These are phyloP conservation scores for Linurgus olivaceus DNA, from an alignment of 2,797 vertebrate genomes.

Conservation along the genomic window DNA sequence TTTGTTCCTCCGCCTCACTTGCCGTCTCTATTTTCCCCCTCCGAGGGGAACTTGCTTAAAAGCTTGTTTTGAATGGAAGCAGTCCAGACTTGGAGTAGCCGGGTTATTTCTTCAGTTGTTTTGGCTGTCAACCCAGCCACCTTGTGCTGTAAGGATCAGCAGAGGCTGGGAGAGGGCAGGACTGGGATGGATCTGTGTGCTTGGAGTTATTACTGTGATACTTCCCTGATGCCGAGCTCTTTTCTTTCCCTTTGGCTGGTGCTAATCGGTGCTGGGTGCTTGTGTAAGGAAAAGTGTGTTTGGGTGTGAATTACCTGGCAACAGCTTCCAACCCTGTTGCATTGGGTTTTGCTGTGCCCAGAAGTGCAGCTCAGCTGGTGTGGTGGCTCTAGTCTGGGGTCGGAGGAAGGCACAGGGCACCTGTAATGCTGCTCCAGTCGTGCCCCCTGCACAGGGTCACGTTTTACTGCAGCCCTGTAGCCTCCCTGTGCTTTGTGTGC, in stretches of 20 bases:
- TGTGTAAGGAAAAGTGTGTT: not conserved
- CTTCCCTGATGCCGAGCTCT: not conserved
- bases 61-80: not conserved
- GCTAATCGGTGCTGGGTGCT: not conserved
- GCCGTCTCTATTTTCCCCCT: not conserved
- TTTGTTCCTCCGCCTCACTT: not conserved
- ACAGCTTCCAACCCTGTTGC: not conserved
- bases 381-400: not conserved
- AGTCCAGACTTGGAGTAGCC: not conserved
- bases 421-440: fast-evolving
- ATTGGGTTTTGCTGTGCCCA: not conserved
- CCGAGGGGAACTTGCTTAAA: not conserved
- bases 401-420: not conserved
- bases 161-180: not conserved
- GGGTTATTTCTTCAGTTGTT: not conserved
- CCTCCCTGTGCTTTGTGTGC: not conserved
- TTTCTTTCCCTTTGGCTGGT: no score
- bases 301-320: not conserved
- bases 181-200: fast-evolving
- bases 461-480: fast-evolving
- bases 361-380: not conserved
- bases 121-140: not conserved
- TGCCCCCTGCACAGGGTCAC: fast-evolving
- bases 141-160: not conserved
- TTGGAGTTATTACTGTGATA: not conserved